phyloP scores from a whole-genome alignment of 92 coral and sea anemone genomes.

The Epizoanthus stellaris region DNA sequence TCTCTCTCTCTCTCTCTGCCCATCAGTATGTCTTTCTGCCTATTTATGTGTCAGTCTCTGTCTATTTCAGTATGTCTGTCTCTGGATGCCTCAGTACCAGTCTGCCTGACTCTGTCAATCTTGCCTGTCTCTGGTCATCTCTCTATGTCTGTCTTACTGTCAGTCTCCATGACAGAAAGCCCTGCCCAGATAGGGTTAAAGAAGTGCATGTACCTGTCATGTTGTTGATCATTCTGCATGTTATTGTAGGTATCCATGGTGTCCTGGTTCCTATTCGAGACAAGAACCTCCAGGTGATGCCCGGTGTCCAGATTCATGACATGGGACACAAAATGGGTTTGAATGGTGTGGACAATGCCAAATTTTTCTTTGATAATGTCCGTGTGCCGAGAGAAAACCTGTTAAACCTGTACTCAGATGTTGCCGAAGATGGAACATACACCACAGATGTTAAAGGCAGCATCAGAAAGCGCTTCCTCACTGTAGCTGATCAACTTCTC shows the following conservation, averaged over 20 bases:
- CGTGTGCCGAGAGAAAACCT: slow-evolving; percentile 86
- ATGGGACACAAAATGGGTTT: slow-evolving; percentile 93
- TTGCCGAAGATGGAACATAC: slow-evolving; percentile 81
- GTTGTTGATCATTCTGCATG: not conserved
- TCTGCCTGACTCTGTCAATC: too few species aligned
- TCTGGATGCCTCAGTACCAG: too few species aligned
- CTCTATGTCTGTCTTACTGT: too few species aligned
- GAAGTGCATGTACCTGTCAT: too few species aligned
- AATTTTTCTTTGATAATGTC: slow-evolving; percentile 78
- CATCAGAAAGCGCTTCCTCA: slow-evolving; percentile 77
- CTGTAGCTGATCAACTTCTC: slow-evolving; percentile 85
- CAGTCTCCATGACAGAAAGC: too few species aligned
- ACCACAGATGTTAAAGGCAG: slow-evolving; percentile 70
- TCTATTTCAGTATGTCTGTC: too few species aligned
- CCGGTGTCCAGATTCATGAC: slow-evolving; percentile 83
- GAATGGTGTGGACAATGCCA: slow-evolving; percentile 89
- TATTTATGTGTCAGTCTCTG: too few species aligned
- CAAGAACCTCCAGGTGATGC: slow-evolving; percentile 66
- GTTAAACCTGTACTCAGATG: slow-evolving; percentile 81
- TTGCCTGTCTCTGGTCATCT: too few species aligned
- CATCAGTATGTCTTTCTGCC: too few species aligned
- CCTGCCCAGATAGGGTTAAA: too few species aligned
- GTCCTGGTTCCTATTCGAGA: slow-evolving; percentile 83
- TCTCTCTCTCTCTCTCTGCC: too few species aligned
- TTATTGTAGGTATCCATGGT: slow-evolving; percentile 75